Conservation (phyloP, 2,113 vertebrate species). For the Ptychochromis oligacanthus region DNA sequence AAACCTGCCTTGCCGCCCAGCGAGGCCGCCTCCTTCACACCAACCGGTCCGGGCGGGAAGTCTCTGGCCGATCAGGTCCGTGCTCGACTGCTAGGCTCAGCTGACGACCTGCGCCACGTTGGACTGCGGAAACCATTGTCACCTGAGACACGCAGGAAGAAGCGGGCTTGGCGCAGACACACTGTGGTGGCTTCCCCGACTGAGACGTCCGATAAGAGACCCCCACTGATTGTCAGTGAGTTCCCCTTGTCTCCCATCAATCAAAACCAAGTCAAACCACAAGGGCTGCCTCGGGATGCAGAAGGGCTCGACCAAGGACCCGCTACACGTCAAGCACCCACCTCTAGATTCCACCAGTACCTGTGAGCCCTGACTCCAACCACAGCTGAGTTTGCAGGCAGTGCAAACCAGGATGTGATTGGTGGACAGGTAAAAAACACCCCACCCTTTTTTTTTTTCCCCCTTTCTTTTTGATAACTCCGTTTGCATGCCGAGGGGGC, state of each 20-base stretch:
- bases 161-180: constrained; percentile 91
- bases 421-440: constrained; percentile 26
- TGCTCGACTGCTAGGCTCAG: constrained; percentile 83
- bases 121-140: constrained; percentile 86
- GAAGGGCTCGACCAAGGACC: constrained; percentile 44
- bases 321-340: constrained; percentile 60
- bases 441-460: background rate
- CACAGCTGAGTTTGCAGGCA: too few species aligned
- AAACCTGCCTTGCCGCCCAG: constrained; percentile 32
- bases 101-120: constrained; percentile 86
- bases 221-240: constrained; percentile 28
- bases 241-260: constrained; percentile 42
- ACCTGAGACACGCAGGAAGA: constrained; percentile 88
- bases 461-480: constrained; percentile 43
- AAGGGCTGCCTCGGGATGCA: constrained; percentile 27
- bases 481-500: constrained; percentile 53
- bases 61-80: constrained; percentile 86
- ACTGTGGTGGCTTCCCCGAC: constrained; percentile 87
- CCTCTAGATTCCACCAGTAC: constrained; percentile 85
- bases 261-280: constrained; percentile 65
- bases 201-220: constrained; percentile 52
- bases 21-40: constrained; percentile 68
- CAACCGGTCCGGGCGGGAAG: constrained; percentile 35
- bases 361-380: constrained; percentile 58
- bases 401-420: constrained; percentile 24